Conservation (phyloP, 2,113 vertebrate species). For the Aegotheles bennettii region DNA sequence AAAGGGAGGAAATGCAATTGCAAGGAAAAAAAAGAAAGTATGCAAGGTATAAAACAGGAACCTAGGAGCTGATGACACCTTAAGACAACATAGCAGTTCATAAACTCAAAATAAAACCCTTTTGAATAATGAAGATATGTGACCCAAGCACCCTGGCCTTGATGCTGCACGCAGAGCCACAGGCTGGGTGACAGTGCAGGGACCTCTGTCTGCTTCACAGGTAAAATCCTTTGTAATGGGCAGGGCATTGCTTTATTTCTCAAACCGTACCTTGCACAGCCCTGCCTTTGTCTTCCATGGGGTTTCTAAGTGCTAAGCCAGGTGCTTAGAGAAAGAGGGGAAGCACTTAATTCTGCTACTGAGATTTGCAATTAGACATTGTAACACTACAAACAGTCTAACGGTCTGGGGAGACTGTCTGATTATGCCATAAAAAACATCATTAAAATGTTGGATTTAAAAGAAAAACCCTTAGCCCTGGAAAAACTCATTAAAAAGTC, state of each 20-base stretch:
- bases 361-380: background rate
- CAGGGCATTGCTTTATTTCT: background rate
- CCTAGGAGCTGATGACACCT: background rate
- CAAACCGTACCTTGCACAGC: background rate
- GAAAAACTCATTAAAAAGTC: slow-evolving; percentile 41
- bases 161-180: background rate
- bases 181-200: background rate
- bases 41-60: background rate
- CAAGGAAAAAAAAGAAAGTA: background rate
- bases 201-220: background rate
- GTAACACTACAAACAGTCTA: background rate
- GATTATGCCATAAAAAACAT: background rate
- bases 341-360: background rate
- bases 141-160: accelerated
- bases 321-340: background rate
- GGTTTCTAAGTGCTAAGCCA: background rate
- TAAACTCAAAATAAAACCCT: background rate
- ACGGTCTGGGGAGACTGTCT: background rate
- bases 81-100: background rate
- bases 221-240: background rate
- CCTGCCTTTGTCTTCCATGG: background rate
- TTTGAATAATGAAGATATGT: background rate
- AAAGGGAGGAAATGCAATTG: background rate
- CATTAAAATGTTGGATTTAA: slow-evolving; percentile 20
- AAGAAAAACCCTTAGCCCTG: slow-evolving; percentile 14